A percentile compares a stretch with the other conserved stretches of the same genome.
phyloP scores from a whole-genome alignment of 2,113 vertebrate species.

The Upupa epops region DNA sequence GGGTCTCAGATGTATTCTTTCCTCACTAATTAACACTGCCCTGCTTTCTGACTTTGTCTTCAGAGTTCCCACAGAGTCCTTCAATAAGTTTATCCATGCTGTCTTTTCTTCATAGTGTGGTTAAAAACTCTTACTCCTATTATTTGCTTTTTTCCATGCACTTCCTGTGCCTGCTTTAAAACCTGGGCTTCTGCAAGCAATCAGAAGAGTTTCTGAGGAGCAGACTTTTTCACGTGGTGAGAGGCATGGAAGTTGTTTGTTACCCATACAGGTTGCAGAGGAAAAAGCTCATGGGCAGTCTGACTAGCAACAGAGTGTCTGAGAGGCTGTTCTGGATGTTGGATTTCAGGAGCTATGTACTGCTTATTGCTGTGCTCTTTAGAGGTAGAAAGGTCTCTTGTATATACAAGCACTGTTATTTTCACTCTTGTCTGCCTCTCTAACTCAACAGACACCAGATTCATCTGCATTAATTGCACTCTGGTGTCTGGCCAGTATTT shows the following conservation, averaged over 20 bases:
- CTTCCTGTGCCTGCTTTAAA: background rate
- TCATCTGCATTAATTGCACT: constrained; percentile 18
- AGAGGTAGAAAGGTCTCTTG: constrained; percentile 1
- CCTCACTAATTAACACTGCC: no score
- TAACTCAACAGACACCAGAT: background rate
- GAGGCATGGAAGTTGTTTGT: background rate
- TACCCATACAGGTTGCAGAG: background rate
- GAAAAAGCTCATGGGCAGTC: background rate
- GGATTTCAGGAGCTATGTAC: background rate
- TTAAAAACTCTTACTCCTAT: background rate
- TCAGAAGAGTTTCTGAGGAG: background rate
- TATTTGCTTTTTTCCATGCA: no score
- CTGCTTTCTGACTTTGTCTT: no score
- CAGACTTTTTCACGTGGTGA: background rate
- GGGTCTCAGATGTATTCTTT: no score
- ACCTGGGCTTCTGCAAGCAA: background rate
- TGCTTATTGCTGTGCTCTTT: background rate
- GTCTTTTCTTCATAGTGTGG: no score
- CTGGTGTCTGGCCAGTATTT: background rate
- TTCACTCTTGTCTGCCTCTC: background rate
- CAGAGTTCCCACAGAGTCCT: no score
- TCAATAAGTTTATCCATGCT: background rate
- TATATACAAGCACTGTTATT: background rate
- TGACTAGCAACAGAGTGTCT: background rate
- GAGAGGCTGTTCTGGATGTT: background rate